phyloP scores from a whole-genome alignment of 2,888 invertebrate species.

The Tipula helvola region DNA sequence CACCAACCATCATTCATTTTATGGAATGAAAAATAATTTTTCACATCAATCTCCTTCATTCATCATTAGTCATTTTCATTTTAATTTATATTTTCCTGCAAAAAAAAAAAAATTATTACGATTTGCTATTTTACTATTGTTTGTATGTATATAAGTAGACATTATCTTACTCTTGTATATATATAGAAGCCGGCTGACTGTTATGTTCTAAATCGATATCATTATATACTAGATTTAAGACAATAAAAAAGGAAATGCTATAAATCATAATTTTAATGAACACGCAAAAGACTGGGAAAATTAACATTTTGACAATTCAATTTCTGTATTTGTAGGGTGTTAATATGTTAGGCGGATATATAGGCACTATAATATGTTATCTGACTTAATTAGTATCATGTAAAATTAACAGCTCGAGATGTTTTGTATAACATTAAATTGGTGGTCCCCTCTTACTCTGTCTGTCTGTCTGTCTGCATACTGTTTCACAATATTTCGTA shows the following conservation, averaged over 20 bases:
- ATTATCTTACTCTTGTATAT: not conserved
- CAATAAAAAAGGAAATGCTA: not conserved
- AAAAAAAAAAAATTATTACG: not conserved
- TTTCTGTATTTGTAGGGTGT: not conserved
- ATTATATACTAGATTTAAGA: not conserved
- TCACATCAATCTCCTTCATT: not conserved
- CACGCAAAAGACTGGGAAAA: not conserved
- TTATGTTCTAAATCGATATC: not conserved
- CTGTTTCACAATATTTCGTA: not conserved
- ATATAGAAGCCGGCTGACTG: not conserved
- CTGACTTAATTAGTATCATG: not conserved
- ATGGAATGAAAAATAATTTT: not conserved
- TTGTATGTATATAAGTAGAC: not conserved
- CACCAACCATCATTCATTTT: not conserved
- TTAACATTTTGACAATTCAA: not conserved
- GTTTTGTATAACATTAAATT: not conserved
- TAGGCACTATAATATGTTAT: not conserved
- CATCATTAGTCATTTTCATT: conserved; percentile 4
- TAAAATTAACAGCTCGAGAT: not conserved
- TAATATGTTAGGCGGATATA: not conserved
- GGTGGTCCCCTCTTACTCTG: not conserved
- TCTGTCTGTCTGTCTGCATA: not conserved
- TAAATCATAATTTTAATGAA: conserved; percentile 4
- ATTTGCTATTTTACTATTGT: not conserved
- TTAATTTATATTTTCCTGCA: not conserved